Conservation (phyloP, 92 coral and sea anemone species). For the Actinernus sp. region DNA sequence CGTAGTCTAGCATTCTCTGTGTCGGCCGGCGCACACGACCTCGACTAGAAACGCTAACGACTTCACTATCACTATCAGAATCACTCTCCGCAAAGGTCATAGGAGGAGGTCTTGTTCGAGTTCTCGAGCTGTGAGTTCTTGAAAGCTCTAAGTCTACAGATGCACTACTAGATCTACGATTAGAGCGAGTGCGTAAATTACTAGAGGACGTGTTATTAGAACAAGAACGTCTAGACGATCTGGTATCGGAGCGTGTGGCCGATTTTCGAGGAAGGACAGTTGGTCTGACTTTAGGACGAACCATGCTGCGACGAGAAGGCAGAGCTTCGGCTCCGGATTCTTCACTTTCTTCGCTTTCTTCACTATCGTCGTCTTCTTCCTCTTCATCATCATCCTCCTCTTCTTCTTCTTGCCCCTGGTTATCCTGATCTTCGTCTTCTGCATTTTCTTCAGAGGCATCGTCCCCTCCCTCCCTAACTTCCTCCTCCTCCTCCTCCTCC, state of each 20-base stretch:
- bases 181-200: slow-evolving; percentile 16
- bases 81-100: slow-evolving; percentile 90
- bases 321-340: slow-evolving; percentile 33
- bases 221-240: background rate
- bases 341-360: slow-evolving; percentile 64
- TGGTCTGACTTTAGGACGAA: slow-evolving; percentile 84
- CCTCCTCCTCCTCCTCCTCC: slow-evolving; percentile 64
- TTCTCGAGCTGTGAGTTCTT: slow-evolving; percentile 64
- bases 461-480: slow-evolving; percentile 58
- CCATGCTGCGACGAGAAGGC: slow-evolving; percentile 62
- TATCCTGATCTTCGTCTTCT: slow-evolving; percentile 41
- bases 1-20: slow-evolving; percentile 90
- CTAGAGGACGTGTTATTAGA: slow-evolving; percentile 1
- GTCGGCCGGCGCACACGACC: slow-evolving; percentile 97
- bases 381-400: slow-evolving; percentile 78
- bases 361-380: slow-evolving; percentile 75
- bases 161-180: slow-evolving; percentile 32
- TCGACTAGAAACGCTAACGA: slow-evolving; percentile 84
- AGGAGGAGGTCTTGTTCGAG: slow-evolving; percentile 64
- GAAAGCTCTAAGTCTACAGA: slow-evolving; percentile 13
- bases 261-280: slow-evolving; percentile 55
- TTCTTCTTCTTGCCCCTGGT: slow-evolving; percentile 52
- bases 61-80: slow-evolving; percentile 86
- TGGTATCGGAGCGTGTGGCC: background rate
- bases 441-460: slow-evolving; percentile 36